Percentiles rank a stretch among this genome's conserved stretches.
Evolutionary conservation across 2,113 vertebrate species (phyloP).

Genomic region (Zapornia atra): DNA sequence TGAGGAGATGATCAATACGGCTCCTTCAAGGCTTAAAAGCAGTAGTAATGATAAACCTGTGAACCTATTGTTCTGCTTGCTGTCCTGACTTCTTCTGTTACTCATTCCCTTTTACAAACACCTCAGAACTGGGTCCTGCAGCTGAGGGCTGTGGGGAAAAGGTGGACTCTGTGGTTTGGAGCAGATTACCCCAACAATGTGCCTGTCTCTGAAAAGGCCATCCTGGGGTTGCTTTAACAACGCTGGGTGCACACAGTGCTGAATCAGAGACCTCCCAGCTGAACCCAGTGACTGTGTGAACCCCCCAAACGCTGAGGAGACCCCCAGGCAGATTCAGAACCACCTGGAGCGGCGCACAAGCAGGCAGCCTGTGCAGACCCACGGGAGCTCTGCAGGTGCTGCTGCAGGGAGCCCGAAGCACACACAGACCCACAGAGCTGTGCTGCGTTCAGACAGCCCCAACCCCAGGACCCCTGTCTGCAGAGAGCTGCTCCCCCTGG

Average conservation of each 20-base stretch:
- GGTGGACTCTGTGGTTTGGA: neutral
- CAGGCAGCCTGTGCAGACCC: rapidly evolving
- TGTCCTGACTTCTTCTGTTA: neutral
- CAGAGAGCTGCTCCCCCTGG: no score
- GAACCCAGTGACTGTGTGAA: neutral
- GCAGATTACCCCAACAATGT: neutral
- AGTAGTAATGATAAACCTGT: no score
- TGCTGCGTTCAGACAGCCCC: rapidly evolving
- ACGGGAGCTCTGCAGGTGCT: neutral
- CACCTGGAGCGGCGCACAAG: neutral
- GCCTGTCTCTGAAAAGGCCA: neutral
- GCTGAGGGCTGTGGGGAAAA: neutral
- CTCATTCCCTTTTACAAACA: neutral
- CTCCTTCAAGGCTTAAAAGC: neutral
- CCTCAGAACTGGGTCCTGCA: neutral
- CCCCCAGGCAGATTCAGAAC: neutral
- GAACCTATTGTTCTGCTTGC: neutral
- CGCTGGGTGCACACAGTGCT: neutral
- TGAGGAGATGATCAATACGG: neutral
- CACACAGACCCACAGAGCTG: no score
- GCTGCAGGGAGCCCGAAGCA: neutral
- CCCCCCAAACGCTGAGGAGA: neutral
- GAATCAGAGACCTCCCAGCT: neutral
- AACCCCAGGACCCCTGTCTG: no score
- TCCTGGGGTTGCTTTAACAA: neutral